Evolutionary conservation across 1,140 invertebrate genomes (phyloP).

Genomic region (Polypedilum pembai): DNA sequence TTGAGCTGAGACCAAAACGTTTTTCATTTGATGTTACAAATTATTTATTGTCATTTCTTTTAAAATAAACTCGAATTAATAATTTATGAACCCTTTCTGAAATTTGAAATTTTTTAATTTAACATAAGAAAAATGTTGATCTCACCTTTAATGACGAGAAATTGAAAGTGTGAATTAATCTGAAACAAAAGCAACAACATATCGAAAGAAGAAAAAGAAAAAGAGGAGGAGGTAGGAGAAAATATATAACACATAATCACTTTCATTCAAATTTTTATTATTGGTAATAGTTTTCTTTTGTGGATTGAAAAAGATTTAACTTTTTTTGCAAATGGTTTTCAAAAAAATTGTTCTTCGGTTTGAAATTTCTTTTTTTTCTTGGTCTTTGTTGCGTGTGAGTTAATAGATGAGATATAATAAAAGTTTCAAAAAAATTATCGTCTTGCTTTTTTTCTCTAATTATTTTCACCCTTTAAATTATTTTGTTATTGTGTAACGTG

Average conservation of each 20-base stretch:
- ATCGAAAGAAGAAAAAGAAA: no score
- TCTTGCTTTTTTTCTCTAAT: no score
- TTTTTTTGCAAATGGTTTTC: background rate
- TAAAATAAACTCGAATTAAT: no score
- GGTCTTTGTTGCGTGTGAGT: background rate
- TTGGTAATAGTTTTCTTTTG: background rate
- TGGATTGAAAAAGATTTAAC: background rate
- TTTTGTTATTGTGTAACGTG: no score
- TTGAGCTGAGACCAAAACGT: background rate
- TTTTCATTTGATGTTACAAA: background rate
- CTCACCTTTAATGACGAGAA: background rate
- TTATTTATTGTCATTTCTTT: background rate
- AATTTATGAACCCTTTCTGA: no score
- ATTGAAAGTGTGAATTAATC: background rate
- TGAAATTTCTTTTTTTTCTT: background rate
- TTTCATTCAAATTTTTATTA: conserved; percentile 10
- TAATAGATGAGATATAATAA: background rate
- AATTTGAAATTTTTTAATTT: background rate
- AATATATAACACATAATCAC: background rate
- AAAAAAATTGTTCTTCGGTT: background rate
- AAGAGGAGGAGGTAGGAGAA: no score
- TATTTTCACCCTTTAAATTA: no score
- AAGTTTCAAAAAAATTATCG: no score
- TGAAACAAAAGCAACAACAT: background rate
- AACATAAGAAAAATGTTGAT: background rate